Percentiles rank a stretch among this genome's conserved stretches.
phyloP scores from a whole-genome alignment of 1,140 invertebrate species.

The Nebria ingens region DNA sequence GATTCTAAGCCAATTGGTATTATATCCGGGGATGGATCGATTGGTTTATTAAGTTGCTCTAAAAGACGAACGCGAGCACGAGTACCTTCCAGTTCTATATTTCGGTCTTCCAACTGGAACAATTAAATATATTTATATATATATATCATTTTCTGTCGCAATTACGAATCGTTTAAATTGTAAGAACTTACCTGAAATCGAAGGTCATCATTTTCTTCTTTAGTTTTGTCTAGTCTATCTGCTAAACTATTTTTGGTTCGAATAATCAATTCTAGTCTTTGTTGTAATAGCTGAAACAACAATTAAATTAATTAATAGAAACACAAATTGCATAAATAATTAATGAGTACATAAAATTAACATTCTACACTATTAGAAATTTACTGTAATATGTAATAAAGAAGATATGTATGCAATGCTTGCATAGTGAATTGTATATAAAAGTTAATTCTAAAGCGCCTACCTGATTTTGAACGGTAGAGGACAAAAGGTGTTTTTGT shows the following conservation, averaged over 20 bases:
- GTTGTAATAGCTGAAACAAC: slow-evolving; percentile 51
- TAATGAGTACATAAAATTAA: no score
- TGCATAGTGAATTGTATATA: background rate
- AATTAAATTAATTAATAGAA: slow-evolving; percentile 1
- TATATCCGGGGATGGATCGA: slow-evolving; percentile 26
- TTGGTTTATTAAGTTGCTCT: slow-evolving; percentile 38
- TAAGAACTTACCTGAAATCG: slow-evolving; percentile 58
- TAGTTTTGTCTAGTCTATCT: slow-evolving; percentile 57
- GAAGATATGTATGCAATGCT: no score
- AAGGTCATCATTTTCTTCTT: slow-evolving; percentile 70
- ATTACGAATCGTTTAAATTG: slow-evolving; percentile 7
- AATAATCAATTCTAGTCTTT: slow-evolving; percentile 52
- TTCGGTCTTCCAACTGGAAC: slow-evolving; percentile 64
- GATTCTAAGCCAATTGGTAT: slow-evolving; percentile 39
- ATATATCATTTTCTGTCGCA: background rate
- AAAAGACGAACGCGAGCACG: slow-evolving; percentile 59
- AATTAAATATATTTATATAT: slow-evolving; percentile 7
- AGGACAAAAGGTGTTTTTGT: slow-evolving; percentile 69
- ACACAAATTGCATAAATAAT: slow-evolving; percentile 13
- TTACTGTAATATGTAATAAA: no score
- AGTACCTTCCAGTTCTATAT: slow-evolving; percentile 71
- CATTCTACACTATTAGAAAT: no score
- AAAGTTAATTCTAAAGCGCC: slow-evolving; percentile 15
- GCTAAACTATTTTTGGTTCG: slow-evolving; percentile 51
- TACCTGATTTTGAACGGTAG: slow-evolving; percentile 78